Base-by-base conservation (phyloP, 2,113 vertebrate species). In the Lepus europaeus region DNA sequence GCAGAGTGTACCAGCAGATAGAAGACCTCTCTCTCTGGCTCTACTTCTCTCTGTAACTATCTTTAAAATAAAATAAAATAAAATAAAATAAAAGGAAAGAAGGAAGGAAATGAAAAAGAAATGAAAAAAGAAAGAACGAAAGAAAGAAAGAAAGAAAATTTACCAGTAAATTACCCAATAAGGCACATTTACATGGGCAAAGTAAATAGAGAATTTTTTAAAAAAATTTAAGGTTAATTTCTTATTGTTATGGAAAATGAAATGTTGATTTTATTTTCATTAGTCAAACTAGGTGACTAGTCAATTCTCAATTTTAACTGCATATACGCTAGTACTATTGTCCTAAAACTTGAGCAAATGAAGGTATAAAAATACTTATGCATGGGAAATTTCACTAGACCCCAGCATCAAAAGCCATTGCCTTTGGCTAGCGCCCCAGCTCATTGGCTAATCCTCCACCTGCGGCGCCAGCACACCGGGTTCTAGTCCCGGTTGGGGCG, bases 311-410 rank as follows among this genome's bases (percentile, higher is more conserved):
- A 79, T 45, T 90, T 93, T 89, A 94, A 94, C 76, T 84, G 11
- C 59, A 27, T 85, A 82, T 79, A 88, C 27, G 92, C 74, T 82
- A 89, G 49, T 0, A 0, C 63, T 56, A 68, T 17, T 81, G 73
- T 78, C 70, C 49, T 74, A 89, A 68, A 94, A 78, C 66, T 73
- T 94, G 8, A 94, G 85, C 36, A 89, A 89, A 94, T 74, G 61
- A 70, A 45, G 56, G 25, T 56, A 69, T 29, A 90, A 61, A 53
- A 93, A 91, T 77, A 89, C 36, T 82, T 93, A 80, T 3, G 1
- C 95, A 72, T 79, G 90, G 79, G 64, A 89, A 94, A 96, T 87
- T 88, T 89, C 92, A 94, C 93, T 96, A 85, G 91, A 92, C 90
- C 94, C 73, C 19, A 81, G 78, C 82, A 93, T 96, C 90, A 93